phyloP scores from a whole-genome alignment of 1,140 invertebrate species.

The Stenopsyche tienmushanensis region DNA sequence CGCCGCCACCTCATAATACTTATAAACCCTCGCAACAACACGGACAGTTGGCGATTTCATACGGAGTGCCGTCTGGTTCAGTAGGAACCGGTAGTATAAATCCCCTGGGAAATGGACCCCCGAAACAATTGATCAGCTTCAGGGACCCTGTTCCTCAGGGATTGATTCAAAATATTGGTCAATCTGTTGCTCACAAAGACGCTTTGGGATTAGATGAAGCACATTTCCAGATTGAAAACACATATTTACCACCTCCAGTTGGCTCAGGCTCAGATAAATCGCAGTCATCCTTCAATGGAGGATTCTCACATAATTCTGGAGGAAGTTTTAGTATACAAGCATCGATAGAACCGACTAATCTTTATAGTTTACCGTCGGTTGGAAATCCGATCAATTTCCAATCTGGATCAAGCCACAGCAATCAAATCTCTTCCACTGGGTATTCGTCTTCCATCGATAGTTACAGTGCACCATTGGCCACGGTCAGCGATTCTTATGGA shows the following conservation, averaged over 20 bases:
- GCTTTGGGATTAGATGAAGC: constrained; percentile 47
- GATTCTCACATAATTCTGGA: constrained; percentile 44
- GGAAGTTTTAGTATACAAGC: constrained; percentile 44
- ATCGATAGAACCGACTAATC: constrained; percentile 52
- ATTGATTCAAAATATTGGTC: constrained; percentile 63
- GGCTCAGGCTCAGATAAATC: constrained; percentile 52
- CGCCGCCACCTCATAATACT: constrained; percentile 45
- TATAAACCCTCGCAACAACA: constrained; percentile 49
- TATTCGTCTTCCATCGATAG: constrained; percentile 56
- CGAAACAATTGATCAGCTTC: constrained; percentile 65
- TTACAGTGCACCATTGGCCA: constrained; percentile 54
- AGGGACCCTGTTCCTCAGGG: constrained; percentile 68
- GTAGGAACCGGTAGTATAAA: constrained; percentile 46
- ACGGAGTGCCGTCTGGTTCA: constrained; percentile 50
- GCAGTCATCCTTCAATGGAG: constrained; percentile 43
- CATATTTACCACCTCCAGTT: constrained; percentile 66
- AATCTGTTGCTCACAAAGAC: constrained; percentile 58
- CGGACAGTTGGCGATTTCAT: constrained; percentile 51
- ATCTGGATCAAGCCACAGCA: constrained; percentile 8
- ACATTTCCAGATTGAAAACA: constrained; percentile 51
- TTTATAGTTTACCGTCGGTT: constrained; percentile 54
- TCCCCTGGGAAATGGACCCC: constrained; percentile 47
- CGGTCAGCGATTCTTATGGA: constrained; percentile 53
- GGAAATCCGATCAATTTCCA: constrained; percentile 50
- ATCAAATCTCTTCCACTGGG: constrained; percentile 43